Percentiles rank a stretch among this genome's conserved stretches.
These are phyloP conservation scores for Eupelmus urozonus DNA, from an alignment of 2,888 invertebrate genomes.

Conservation along the genomic window DNA sequence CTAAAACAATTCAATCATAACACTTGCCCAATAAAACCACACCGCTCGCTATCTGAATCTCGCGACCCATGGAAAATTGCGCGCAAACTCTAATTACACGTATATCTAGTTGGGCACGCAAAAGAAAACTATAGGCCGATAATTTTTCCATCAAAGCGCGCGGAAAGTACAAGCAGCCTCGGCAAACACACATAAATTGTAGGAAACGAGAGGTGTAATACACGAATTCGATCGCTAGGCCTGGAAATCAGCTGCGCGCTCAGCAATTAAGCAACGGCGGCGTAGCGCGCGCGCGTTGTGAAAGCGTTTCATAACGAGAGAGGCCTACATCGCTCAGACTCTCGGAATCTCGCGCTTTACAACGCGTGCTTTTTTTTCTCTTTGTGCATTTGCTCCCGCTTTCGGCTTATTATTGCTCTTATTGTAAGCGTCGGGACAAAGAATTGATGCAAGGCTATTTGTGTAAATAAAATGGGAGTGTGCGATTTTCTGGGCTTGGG, in stretches of 20 bases:
- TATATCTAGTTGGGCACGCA: too few relatives aligned
- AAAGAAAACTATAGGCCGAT: too few relatives aligned
- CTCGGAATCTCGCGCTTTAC: not conserved
- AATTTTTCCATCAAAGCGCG: conserved; percentile 21
- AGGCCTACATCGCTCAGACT: conserved; percentile 24
- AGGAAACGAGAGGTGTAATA: not conserved
- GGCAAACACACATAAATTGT: not conserved
- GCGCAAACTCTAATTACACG: not conserved
- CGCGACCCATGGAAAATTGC: not conserved
- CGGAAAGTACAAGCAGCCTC: conserved; percentile 9
- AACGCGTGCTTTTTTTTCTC: too few relatives aligned
- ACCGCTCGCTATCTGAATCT: too few relatives aligned
- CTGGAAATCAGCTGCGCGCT: conserved; percentile 5
- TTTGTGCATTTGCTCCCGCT: not conserved
- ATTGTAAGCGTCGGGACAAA: too few relatives aligned
- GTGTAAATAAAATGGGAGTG: not conserved
- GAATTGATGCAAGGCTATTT: too few relatives aligned
- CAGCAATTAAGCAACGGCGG: conserved; percentile 36
- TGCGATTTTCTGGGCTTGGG: not conserved
- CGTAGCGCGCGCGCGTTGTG: conserved; percentile 29
- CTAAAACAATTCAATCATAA: not conserved
- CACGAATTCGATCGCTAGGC: conserved; percentile 25
- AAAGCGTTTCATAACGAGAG: conserved; percentile 56
- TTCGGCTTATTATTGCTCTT: not conserved
- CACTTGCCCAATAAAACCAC: not conserved